Evolutionary conservation across 2,113 vertebrate genomes (phyloP), one percentile per base, ranked within the genome.

Genomic region (Rattus rattus): DNA sequence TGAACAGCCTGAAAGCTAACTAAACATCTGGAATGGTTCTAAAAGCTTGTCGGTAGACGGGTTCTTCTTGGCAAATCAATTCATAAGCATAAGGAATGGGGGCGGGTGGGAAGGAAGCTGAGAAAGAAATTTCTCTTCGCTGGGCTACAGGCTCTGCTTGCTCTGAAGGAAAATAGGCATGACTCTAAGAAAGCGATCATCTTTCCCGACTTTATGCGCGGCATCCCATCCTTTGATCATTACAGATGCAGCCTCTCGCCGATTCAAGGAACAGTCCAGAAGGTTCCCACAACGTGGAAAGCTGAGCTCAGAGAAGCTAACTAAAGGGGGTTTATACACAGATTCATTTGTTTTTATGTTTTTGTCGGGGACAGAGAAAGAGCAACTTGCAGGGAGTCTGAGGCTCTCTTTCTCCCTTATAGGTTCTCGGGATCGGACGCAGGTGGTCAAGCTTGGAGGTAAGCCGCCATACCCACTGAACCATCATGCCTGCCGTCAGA

Each of bases 21-120:
- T 72, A 24, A 2, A 76, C 94, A 96, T 93, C 90, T 94, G 93
- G 43, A 98, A 0, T 88, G 92, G 96, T 98, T 98, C 97, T 97
- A 89, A 96, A 97, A 97, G 94, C 59, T 88, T 84, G 79, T 72
- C 49, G 2, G 0, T 26, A 96, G 84, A 95, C n/a, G 90, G 94
- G 95, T 83, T 61, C 73, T 97, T 79, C 90, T 96, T 91, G 43
- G 76, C 67, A 97, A 96, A 97, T 98, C 92, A 97, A 59, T 98
- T 97, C 95, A 96, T 65, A 95, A 96, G 39, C 7, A 0, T 95
- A 72, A 88, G 67, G 13, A 28, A 20, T 28, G 20, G 22, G 20
- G 63, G 49, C 17, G 8, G 20, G n/a, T 7, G 49, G 20, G 13
- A 28, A 56, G 67, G 49, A n/a, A 88, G 49, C 8, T 2, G 10